These are phyloP conservation scores for Lutraria lutraria DNA, from an alignment of 2,888 invertebrate species.

Conservation along the genomic window DNA sequence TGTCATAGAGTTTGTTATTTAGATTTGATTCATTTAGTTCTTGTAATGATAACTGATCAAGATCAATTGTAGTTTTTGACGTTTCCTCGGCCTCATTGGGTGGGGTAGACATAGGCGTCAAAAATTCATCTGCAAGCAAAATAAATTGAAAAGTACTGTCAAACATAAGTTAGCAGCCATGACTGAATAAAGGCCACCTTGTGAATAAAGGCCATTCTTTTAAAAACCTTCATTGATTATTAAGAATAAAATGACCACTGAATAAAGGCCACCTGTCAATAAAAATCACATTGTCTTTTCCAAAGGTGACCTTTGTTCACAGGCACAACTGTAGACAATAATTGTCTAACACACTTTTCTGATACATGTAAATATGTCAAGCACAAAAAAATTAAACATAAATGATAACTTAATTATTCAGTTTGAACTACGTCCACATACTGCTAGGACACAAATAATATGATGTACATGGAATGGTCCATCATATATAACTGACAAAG, in stretches of 20 bases:
- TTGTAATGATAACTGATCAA: constrained; percentile 65
- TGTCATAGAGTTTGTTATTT: constrained; percentile 91
- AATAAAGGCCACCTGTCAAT: too few species aligned
- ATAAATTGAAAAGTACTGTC: neutral
- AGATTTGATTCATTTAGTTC: constrained; percentile 69
- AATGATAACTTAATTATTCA: neutral
- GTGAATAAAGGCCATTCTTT: too few species aligned
- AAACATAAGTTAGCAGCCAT: too few species aligned
- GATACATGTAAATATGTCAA: too few species aligned
- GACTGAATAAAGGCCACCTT: too few species aligned
- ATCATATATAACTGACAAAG: too few species aligned
- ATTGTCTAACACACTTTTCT: too few species aligned
- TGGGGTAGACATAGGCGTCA: constrained; percentile 87
- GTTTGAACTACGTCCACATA: neutral
- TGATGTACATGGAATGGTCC: neutral
- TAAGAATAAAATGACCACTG: too few species aligned
- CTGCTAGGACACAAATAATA: neutral
- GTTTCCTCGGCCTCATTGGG: constrained; percentile 80
- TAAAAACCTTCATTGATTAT: too few species aligned
- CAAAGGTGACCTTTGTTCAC: too few species aligned
- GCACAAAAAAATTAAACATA: neutral
- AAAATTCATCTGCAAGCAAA: constrained; percentile 86
- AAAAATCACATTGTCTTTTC: too few species aligned
- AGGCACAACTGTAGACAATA: too few species aligned
- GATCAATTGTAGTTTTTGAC: constrained; percentile 33